A percentile compares a stretch with the other conserved stretches of the same genome.
Evolutionary conservation across 2,888 invertebrate species (phyloP).

Genomic region (Dolichopus griseipennis): DNA sequence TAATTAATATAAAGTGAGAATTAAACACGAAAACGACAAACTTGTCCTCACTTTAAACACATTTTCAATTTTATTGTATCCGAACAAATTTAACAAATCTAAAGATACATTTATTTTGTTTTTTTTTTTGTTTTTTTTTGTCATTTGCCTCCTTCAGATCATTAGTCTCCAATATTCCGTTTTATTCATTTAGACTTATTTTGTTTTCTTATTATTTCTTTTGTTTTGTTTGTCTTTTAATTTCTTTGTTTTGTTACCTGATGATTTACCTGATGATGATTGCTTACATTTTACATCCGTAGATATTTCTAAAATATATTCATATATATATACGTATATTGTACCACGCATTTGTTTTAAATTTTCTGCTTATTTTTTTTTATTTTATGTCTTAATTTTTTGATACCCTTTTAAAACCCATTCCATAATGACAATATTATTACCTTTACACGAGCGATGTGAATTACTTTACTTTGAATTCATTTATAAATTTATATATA

Average conservation of each 20-base stretch:
- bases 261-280: conserved; percentile 4
- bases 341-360: not conserved
- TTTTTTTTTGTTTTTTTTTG: not conserved
- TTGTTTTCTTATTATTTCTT: not conserved
- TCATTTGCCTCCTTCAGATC: not conserved
- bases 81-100: not conserved
- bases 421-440: not conserved
- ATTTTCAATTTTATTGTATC: not conserved
- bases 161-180: not conserved
- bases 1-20: conserved; percentile 1
- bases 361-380: not conserved
- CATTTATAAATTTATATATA: not conserved
- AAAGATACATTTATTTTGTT: not conserved
- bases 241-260: not conserved
- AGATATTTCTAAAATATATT: not conserved
- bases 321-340: not conserved
- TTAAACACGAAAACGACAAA: not conserved
- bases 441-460: conserved; percentile 1
- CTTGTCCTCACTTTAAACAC: conserved; percentile 4
- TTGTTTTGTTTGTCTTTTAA: too few relatives aligned
- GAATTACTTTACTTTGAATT: conserved; percentile 1
- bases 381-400: not conserved
- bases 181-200: too few relatives aligned
- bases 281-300: not conserved
- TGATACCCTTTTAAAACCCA: conserved; percentile 1